phyloP scores from a whole-genome alignment of 2,888 invertebrate genomes.

The Polia nebulosa region DNA sequence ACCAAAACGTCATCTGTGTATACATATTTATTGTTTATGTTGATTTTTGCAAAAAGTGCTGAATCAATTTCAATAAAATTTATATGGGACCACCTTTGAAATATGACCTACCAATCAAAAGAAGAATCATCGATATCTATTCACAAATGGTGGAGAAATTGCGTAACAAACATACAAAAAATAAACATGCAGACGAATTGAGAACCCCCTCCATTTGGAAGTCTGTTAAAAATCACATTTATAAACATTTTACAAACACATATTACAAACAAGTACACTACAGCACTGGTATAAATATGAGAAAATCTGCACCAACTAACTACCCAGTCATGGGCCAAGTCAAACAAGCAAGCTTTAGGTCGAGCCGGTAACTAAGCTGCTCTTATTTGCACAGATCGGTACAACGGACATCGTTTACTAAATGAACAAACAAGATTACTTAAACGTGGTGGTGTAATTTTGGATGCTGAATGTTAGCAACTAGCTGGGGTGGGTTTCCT shows the following conservation, averaged over 20 bases:
- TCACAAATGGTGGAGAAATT: no score
- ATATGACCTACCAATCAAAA: no score
- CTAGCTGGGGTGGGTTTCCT: neutral
- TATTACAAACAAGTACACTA: slow-evolving; percentile 3
- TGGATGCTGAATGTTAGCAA: neutral
- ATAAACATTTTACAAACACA: neutral
- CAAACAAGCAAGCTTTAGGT: slow-evolving; percentile 53
- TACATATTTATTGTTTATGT: no score
- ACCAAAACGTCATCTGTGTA: no score
- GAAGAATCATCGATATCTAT: no score
- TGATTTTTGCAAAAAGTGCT: no score
- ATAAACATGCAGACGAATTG: no score
- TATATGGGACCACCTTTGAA: no score
- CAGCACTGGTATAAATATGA: slow-evolving; percentile 45
- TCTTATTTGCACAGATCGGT: slow-evolving; percentile 47
- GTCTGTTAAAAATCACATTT: no score
- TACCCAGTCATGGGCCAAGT: slow-evolving; percentile 47
- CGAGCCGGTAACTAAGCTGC: slow-evolving; percentile 45
- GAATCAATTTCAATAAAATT: no score
- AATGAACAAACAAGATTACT: slow-evolving; percentile 43
- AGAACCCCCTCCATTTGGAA: no score
- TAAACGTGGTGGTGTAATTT: slow-evolving; percentile 21
- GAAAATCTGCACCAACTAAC: slow-evolving; percentile 14
- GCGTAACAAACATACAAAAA: no score
- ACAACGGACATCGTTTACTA: slow-evolving; percentile 33